phyloP scores from a whole-genome alignment of 2,888 invertebrate genomes.

The Eristalis arbustorum region DNA sequence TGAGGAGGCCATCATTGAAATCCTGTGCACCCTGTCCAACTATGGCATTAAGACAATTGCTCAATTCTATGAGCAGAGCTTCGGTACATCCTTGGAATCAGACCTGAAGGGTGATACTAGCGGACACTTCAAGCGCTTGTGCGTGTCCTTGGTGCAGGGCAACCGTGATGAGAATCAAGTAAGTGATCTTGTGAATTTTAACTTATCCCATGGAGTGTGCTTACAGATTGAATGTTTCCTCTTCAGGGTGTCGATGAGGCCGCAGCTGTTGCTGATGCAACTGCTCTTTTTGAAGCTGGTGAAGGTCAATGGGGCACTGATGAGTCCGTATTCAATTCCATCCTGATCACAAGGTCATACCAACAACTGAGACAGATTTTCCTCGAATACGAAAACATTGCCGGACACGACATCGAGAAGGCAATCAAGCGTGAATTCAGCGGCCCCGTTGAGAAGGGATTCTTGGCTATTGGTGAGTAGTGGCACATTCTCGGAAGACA shows the following conservation, averaged over 20 bases:
- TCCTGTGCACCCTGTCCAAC: constrained; percentile 94
- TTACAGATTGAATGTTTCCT: not conserved
- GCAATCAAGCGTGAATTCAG: constrained; percentile 94
- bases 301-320: constrained; percentile 95
- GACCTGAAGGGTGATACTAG: constrained; percentile 96
- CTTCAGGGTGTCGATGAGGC: constrained; percentile 87
- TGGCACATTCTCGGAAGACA: not conserved
- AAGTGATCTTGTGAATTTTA: constrained; percentile 26
- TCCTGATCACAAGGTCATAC: constrained; percentile 92
- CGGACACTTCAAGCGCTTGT: constrained; percentile 95
- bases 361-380: constrained; percentile 93
- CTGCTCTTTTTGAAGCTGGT: constrained; percentile 88
- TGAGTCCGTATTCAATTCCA: constrained; percentile 92
- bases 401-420: constrained; percentile 91
- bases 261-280: constrained; percentile 90
- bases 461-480: constrained; percentile 91
- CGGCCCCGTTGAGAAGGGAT: constrained; percentile 91
- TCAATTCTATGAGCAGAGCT: constrained; percentile 92
- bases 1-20: constrained; percentile 94
- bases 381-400: constrained; percentile 90
- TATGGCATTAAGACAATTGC: constrained; percentile 92
- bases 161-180: constrained; percentile 92
- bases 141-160: constrained; percentile 92
- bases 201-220: not conserved
- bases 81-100: constrained; percentile 89